Base-by-base conservation (phyloP, 2,113 vertebrate species). In the Australoheros scitulus region DNA sequence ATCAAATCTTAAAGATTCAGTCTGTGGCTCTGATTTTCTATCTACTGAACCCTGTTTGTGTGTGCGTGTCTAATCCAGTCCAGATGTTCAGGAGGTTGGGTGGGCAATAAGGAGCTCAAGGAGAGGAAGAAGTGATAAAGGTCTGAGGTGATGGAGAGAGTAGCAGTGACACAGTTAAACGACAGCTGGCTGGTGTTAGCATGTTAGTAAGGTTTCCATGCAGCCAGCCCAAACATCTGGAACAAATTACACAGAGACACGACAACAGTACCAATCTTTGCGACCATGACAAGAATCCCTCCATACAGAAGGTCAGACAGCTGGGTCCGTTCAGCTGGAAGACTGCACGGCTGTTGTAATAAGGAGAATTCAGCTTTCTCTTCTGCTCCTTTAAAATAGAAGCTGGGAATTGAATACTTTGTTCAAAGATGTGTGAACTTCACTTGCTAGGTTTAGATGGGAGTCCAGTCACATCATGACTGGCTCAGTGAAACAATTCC, bases 151-250 rank as follows among this genome's bases (percentile, higher is more conserved):
- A 85, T 18, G 80, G 74, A 50, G 65, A 52, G 24, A 79, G 83
- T 59, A 58, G 79, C 74, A 85, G 34, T 24, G 68, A 79, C 59
- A 61, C 76, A 7, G 38, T 79, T 81, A 84, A 85, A 83, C 13
- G 2, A 61, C 20, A 50, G 41, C 76, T 79, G 83, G 81, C 80
- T 15, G 74, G 43, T 11, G 26, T 72, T 72, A 55, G 6, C 47
- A 52, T 32, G 43, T 72, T 52, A 55, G 0, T 6, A 10, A 56
- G 84, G 60, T 88, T 89, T 91, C 87, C 82, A 77, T 17, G 75
- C 70, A 83, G 65, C 65, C 47, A 6, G 1, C 47, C 65, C 26
- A 52, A 52, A 72, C 88, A 93, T 90, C 92, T 92, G 93, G 61
- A 70, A 76, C 36, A 61, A 52, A 84, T 92, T 93, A 92, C 41